phyloP scores from a whole-genome alignment of 1,140 invertebrate species.

The Hycleus cichorii region DNA sequence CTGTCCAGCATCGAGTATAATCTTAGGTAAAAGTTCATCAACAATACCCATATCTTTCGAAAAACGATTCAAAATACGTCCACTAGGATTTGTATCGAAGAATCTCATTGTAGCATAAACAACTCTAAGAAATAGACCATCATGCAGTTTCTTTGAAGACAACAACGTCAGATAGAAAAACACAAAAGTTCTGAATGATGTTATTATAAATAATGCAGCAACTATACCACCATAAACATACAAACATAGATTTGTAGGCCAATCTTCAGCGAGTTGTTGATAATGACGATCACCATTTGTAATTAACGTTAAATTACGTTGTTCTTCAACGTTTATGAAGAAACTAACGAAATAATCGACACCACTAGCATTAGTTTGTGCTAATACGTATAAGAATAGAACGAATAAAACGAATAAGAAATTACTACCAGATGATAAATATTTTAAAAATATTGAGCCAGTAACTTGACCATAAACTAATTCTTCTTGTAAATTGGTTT shows the following conservation, averaged over 20 bases:
- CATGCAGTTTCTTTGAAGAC: conserved; percentile 54
- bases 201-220: conserved; percentile 42
- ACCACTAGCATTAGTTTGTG: conserved; percentile 61
- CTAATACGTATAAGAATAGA: conserved; percentile 51
- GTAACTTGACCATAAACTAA: conserved; percentile 37
- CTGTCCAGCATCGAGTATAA: conserved; percentile 57
- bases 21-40: conserved; percentile 40
- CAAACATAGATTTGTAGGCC: conserved; percentile 39
- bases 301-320: no score
- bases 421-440: conserved; percentile 60
- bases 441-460: conserved; percentile 43
- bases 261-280: not conserved
- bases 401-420: conserved; percentile 50
- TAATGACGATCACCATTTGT: not conserved
- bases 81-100: conserved; percentile 77
- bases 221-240: conserved; percentile 48
- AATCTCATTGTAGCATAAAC: conserved; percentile 77
- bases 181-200: conserved; percentile 44
- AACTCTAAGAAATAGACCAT: conserved; percentile 75
- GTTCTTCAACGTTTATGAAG: conserved; percentile 51
- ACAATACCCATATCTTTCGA: not conserved
- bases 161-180: conserved; percentile 61
- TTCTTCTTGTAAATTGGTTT: conserved; percentile 36
- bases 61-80: not conserved
- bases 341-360: conserved; percentile 74